phyloP scores from a whole-genome alignment of 2,113 vertebrate species.

The Serilophus lunatus region DNA sequence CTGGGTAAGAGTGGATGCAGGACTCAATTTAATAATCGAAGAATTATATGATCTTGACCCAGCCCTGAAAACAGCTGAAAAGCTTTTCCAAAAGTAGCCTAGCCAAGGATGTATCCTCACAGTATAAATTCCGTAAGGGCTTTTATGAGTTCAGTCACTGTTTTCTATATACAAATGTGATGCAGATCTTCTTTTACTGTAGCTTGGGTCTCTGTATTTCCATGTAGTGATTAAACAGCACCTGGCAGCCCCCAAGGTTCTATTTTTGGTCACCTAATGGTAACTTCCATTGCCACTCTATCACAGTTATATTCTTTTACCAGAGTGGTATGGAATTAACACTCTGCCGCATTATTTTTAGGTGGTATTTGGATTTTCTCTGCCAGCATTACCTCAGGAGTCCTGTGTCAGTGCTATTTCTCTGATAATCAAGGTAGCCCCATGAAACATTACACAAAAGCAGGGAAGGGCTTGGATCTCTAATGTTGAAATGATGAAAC shows the following conservation, averaged over 20 bases:
- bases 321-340: background rate
- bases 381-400: background rate
- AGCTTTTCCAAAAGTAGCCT: background rate
- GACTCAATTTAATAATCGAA: background rate
- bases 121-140: background rate
- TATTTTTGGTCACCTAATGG: background rate
- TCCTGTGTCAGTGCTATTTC: background rate
- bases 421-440: background rate
- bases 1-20: fast-evolving
- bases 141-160: too few species aligned
- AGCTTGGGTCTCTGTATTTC: background rate
- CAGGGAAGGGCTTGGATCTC: background rate
- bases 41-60: background rate
- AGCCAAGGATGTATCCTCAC: background rate
- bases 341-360: background rate
- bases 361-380: background rate
- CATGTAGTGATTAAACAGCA: background rate
- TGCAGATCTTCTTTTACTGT: background rate
- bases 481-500: background rate
- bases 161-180: too few species aligned
- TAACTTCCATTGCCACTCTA: background rate
- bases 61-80: background rate
- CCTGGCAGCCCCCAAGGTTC: background rate
- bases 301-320: background rate
- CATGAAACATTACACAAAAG: background rate